Evolutionary conservation across 2,113 vertebrate genomes (phyloP), one percentile per base, ranked within the genome.

Genomic region (Ceyx margarethae): DNA sequence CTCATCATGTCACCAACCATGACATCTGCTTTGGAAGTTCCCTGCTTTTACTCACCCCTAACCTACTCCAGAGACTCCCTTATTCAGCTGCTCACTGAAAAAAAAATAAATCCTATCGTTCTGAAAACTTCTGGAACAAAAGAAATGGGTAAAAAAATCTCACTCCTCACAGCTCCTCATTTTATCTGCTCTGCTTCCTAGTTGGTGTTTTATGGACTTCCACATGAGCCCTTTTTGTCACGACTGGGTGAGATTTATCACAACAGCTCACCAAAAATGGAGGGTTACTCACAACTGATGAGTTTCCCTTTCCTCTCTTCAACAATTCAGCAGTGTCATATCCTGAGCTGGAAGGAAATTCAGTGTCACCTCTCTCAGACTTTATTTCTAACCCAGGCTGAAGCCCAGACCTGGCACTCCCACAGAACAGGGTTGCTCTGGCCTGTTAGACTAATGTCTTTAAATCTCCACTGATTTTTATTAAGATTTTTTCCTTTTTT

Each of bases 231-330:
- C 13, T 3, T n/a, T 15, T 17, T 48, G 31, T 50, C 6, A 0
- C 45, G 73, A 25, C 40, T 15, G 53, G 16, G 40, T 4, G 23
- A 58, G 11, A 3, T 50, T 26, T 72, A 48, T 21, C 21, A 13
- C 12, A 2, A 23, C 31, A 33, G 61, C 69, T 71, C 61, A 26
- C 80, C 60, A 40, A 57, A 75, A 85, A 12, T 3, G 28, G 62
- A 25, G 1, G 9, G 35, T 94, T 94, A 68, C 87, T 95, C 94
- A 76, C 12, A 58, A 68, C 57, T 50, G 42, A 89, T 92, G 92
- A 60, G 88, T 66, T 96, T 95, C 96, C 96, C 81, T 66, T 96
- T 96, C 95, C 95, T 95, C 4, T 76, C n/a, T 15, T 81, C 86
- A 89, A 58, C 93, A 95, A 89, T 82, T 66, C 93, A 10, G 6